Base-by-base conservation (phyloP, 2,113 vertebrate genomes). In the Phasianus colchicus region DNA sequence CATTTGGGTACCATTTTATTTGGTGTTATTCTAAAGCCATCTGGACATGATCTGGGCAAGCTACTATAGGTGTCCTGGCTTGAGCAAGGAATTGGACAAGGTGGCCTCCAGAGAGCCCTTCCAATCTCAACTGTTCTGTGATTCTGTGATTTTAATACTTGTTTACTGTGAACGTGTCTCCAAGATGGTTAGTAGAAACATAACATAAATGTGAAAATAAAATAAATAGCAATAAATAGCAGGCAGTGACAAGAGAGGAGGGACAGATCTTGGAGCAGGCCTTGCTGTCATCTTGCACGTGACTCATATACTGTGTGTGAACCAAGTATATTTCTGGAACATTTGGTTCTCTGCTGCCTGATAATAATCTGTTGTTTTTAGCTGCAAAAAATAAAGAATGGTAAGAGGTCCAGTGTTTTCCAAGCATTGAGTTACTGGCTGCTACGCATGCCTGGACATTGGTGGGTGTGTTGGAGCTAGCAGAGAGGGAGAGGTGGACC, bases 241-340 rank as follows among this genome's bases (percentile, higher is more conserved):
- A 75, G 65, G 19, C 1, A 4, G 14, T 60, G 34, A 6, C 17
- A 89, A 36, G 52, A 69, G 25, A 40, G 34, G 24, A 73, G 11
- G 29, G 30, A 57, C 42, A 66, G 38, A 78, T 72, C 48, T 85
- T 63, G 27, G 48, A 91, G 63, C 30, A 83, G 27, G 11, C 10
- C 2, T 1, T 54, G 27, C 36, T 92, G 16, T 83, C 79, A 79
- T 6, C 45, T 67, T 72, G 18, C 15, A 5, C 6, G 14, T 91
- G 84, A 92, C 55, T 87, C 67, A 87, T 54, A 12, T 8, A 27
- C 16, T 27, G 10, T 7, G 6, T 12, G 19, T 47, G 52, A 78
- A 81, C 77, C 32, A 87, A 86, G 85, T 65, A 9, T 32, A 42
- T 66, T 92, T 91, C 66, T 79, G 54, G 43, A 89, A 89, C 74